These are phyloP conservation scores for Drosophila gaucha DNA, from an alignment of 2,888 invertebrate species.

Conservation along the genomic window DNA sequence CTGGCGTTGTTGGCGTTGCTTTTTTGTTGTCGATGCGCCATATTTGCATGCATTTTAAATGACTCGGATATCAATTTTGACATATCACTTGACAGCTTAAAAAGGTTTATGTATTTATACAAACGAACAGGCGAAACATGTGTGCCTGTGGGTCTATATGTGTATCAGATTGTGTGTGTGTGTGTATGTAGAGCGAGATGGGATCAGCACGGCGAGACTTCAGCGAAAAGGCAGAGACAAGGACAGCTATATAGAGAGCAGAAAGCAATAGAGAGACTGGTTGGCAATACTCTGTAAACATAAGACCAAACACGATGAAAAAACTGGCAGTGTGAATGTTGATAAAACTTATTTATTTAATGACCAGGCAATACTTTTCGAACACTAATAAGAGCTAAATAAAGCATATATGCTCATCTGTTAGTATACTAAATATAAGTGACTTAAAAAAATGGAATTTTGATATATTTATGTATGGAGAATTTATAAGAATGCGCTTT, in stretches of 20 bases:
- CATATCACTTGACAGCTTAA: constrained; percentile 82
- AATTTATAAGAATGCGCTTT: no score
- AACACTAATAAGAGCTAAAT: no score
- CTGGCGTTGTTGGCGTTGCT: constrained; percentile 1
- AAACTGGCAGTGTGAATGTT: no score
- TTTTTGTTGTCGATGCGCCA: constrained; percentile 62
- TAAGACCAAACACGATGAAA: no score
- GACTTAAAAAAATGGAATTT: no score
- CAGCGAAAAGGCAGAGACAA: background rate
- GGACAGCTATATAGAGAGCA: background rate
- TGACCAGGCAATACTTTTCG: no score
- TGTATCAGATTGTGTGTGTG: constrained; percentile 11
- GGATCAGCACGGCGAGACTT: background rate
- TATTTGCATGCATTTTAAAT: constrained; percentile 81
- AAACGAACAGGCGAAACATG: constrained; percentile 51
- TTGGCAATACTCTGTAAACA: constrained; percentile 4
- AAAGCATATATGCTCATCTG: no score
- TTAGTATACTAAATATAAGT: no score
- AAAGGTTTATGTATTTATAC: constrained; percentile 81
- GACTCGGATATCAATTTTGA: constrained; percentile 81
- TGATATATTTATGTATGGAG: no score
- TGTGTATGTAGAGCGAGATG: constrained; percentile 20
- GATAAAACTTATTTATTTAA: no score
- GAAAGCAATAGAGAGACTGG: background rate
- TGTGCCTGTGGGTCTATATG: constrained; percentile 1